Conservation (phyloP, 2,113 vertebrate genomes). For the Empidonax traillii region DNA sequence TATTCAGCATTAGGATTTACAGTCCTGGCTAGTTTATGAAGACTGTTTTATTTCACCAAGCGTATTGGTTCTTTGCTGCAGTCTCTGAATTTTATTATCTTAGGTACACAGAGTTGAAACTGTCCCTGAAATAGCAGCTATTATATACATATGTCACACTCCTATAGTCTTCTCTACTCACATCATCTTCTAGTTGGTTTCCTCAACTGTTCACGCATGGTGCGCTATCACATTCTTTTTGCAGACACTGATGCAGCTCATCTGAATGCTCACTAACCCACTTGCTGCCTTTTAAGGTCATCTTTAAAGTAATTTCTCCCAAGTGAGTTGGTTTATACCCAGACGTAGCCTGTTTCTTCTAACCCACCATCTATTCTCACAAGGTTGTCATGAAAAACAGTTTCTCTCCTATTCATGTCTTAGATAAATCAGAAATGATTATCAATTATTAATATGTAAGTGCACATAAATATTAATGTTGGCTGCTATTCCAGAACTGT, state of each 20-base stretch:
- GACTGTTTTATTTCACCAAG: not conserved
- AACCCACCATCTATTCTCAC: not conserved
- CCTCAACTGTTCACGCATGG: not conserved
- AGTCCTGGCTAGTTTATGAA: not conserved
- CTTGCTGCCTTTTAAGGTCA: not conserved
- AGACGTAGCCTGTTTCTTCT: not conserved
- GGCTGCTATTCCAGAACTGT: not conserved
- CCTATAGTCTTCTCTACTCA: not conserved
- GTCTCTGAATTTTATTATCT: not conserved
- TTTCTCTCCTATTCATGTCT: not conserved
- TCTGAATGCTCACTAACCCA: not conserved
- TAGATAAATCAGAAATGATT: not conserved
- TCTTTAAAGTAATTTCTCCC: not conserved
- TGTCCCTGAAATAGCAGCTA: not conserved
- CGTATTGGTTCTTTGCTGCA: not conserved
- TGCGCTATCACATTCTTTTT: not conserved
- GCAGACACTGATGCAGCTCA: not conserved
- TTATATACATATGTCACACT: not conserved
- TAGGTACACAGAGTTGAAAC: not conserved
- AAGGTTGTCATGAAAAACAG: not conserved
- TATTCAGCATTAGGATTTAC: not conserved
- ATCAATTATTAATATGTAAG: slow-evolving; percentile 3
- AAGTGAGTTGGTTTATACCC: not conserved
- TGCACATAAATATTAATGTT: not conserved
- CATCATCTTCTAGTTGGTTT: not conserved